These are phyloP conservation scores for Iguana delicatissima DNA, from an alignment of 2,797 vertebrate genomes.

Conservation along the genomic window DNA sequence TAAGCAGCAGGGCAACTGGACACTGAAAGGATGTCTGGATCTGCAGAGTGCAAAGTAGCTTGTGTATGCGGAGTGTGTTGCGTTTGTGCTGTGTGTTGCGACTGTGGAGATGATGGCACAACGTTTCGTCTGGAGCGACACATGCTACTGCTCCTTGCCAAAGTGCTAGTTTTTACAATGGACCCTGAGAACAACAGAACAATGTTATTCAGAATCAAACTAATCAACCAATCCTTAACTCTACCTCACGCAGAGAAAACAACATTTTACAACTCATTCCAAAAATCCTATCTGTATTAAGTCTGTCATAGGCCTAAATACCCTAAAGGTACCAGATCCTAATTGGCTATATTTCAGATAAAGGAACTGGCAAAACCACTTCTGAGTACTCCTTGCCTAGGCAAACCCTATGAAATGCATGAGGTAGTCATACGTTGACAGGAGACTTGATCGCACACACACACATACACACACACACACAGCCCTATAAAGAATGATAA, in stretches of 20 bases:
- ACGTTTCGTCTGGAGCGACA: conserved; percentile 93
- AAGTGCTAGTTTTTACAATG: conserved; percentile 86
- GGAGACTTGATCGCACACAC: too few relatives aligned
- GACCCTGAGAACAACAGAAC: conserved; percentile 79
- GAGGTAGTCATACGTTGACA: too few relatives aligned
- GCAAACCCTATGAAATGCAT: too few relatives aligned
- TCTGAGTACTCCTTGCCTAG: too few relatives aligned
- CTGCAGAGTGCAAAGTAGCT: conserved; percentile 88
- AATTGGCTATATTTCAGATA: too few relatives aligned
- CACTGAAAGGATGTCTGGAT: conserved; percentile 96
- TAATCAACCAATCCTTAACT: conserved; percentile 16
- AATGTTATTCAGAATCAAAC: conserved; percentile 54
- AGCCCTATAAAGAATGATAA: neutral
- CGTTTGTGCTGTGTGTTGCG: conserved; percentile 78
- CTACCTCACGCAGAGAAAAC: neutral
- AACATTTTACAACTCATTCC: neutral
- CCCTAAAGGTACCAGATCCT: too few relatives aligned
- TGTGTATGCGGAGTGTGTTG: conserved; percentile 60
- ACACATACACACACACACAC: too few relatives aligned
- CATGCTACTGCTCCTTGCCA: conserved; percentile 92
- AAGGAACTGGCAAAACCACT: too few relatives aligned
- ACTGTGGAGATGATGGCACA: conserved; percentile 85
- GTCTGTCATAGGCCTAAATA: neutral
- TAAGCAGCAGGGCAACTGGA: conserved; percentile 91
- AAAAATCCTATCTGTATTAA: neutral